Evolutionary conservation across 2,888 invertebrate species (phyloP).

Genomic region (Hydriomena furcata): DNA sequence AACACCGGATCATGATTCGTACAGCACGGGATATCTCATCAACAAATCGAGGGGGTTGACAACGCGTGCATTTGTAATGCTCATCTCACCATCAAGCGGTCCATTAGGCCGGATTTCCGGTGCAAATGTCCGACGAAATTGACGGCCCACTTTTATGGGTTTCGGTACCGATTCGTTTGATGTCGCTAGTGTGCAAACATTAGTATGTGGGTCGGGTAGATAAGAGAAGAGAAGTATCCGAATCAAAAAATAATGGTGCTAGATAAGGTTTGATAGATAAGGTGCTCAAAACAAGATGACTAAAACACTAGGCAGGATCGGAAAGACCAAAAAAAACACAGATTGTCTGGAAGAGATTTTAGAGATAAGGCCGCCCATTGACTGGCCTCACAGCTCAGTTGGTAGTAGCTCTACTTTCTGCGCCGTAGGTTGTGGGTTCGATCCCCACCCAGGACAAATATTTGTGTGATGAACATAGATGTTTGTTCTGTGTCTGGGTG

Average conservation of each 20-base stretch:
- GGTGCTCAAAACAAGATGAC: too few species aligned
- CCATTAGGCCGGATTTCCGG: conserved; percentile 21
- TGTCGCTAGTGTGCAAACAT: not conserved
- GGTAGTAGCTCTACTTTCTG: too few species aligned
- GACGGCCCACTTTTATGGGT: conserved; percentile 20
- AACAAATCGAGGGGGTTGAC: conserved; percentile 11
- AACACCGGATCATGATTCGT: too few species aligned
- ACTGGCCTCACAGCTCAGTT: too few species aligned
- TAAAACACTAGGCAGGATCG: too few species aligned
- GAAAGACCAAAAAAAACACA: too few species aligned
- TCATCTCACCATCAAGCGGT: conserved; percentile 16
- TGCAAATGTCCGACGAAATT: conserved; percentile 16
- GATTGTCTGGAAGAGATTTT: too few species aligned
- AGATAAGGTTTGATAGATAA: not conserved
- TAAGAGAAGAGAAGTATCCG: not conserved
- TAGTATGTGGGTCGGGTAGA: not conserved
- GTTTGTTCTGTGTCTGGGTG: too few species aligned
- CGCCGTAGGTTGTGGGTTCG: too few species aligned
- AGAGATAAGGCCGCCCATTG: too few species aligned
- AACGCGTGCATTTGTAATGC: conserved; percentile 17
- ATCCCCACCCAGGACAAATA: too few species aligned
- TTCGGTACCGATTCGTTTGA: conserved; percentile 17
- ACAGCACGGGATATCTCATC: conserved; percentile 13
- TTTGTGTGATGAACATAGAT: too few species aligned
- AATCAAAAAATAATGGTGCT: not conserved